Percentiles rank a stretch among this genome's conserved stretches.
phyloP scores from a whole-genome alignment of 2,113 vertebrate genomes.

The Carassius gibelio region DNA sequence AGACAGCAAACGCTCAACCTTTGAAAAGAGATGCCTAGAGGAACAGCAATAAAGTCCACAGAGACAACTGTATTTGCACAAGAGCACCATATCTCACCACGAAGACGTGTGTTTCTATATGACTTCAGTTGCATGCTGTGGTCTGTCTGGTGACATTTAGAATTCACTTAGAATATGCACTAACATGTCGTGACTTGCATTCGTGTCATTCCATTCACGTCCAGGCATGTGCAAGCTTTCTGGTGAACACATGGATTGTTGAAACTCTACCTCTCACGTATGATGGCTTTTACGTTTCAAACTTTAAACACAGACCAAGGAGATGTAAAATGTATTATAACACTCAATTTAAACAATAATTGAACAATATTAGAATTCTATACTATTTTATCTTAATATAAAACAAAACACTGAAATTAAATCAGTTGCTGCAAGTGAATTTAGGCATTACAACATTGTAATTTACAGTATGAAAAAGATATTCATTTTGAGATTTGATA shows the following conservation, averaged over 20 bases:
- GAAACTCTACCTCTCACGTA: not conserved
- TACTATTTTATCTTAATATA: not conserved
- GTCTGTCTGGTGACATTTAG: slow-evolving; percentile 5
- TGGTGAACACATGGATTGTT: not conserved
- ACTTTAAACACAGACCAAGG: not conserved
- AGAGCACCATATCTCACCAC: not conserved
- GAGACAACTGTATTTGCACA: slow-evolving; percentile 32
- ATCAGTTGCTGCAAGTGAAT: not conserved
- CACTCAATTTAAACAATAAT: not conserved
- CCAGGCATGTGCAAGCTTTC: slow-evolving; percentile 6
- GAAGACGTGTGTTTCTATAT: not conserved
- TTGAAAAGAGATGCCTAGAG: slow-evolving; percentile 39
- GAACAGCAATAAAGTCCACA: slow-evolving; percentile 35
- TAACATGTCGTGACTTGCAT: slow-evolving; percentile 12
- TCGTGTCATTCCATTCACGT: slow-evolving; percentile 14
- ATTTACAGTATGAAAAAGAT: not conserved
- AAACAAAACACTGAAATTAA: not conserved
- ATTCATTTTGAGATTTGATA: not conserved
- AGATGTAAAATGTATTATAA: not conserved
- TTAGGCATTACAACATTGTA: not conserved
- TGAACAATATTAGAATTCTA: not conserved
- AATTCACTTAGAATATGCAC: not conserved
- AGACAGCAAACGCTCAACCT: slow-evolving; percentile 64
- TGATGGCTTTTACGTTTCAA: not conserved
- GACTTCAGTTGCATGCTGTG: not conserved